A percentile compares a stretch with the other conserved stretches of the same genome.
phyloP scores from a whole-genome alignment of 2,113 vertebrate genomes.

The Micronisus gabar region DNA sequence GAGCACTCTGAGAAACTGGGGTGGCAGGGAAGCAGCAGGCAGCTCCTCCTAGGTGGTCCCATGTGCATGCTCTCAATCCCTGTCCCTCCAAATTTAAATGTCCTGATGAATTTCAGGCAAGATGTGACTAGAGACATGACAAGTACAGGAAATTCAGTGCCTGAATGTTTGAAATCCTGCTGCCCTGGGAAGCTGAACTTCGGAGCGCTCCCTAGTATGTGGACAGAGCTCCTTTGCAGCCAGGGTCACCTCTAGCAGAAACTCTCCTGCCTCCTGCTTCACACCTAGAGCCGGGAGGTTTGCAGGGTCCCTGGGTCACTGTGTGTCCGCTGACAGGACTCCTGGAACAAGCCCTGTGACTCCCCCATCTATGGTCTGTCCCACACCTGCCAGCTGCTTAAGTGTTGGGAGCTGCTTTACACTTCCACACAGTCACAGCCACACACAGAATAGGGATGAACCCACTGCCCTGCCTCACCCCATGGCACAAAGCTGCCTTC shows the following conservation, averaged over 20 bases:
- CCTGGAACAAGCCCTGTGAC: background rate
- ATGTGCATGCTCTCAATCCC: background rate
- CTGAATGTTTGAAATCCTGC: background rate
- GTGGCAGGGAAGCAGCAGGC: background rate
- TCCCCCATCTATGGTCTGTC: background rate
- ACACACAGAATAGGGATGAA: background rate
- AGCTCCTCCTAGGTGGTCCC: background rate
- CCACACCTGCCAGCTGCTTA: background rate
- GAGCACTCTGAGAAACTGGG: background rate
- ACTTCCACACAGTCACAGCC: rapidly evolving
- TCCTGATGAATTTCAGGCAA: background rate
- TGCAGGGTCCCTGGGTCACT: background rate
- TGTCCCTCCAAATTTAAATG: background rate
- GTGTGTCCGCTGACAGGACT: background rate
- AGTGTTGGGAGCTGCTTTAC: background rate
- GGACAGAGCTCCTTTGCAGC: background rate
- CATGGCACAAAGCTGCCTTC: background rate
- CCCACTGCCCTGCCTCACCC: background rate
- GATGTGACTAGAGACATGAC: background rate
- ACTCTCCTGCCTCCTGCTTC: background rate
- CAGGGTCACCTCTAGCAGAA: background rate
- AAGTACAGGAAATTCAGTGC: background rate
- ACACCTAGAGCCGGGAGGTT: rapidly evolving
- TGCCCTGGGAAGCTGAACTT: rapidly evolving
- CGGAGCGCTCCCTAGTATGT: rapidly evolving